Evolutionary conservation across 2,113 vertebrate genomes (phyloP).

Genomic region (Perca schrenkii): DNA sequence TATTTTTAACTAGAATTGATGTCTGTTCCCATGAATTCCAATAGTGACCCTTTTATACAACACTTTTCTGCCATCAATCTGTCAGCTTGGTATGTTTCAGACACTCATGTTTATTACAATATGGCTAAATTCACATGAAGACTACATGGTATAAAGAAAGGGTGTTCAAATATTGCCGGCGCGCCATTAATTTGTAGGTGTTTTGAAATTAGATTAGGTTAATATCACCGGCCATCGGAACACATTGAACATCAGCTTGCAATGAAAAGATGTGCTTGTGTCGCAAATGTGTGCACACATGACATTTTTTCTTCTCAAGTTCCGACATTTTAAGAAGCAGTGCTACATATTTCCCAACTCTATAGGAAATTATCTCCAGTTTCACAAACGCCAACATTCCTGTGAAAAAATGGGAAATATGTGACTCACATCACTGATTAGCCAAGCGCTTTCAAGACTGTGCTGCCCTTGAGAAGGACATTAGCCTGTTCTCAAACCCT

Average conservation of each 20-base stretch:
- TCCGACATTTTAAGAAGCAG: background rate
- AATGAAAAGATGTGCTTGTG: background rate
- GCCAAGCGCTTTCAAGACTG: background rate
- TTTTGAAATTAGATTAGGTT: background rate
- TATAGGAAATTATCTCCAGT: background rate
- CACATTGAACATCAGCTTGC: background rate
- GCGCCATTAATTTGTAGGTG: background rate
- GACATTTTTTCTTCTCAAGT: background rate
- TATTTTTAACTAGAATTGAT: background rate
- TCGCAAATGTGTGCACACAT: background rate
- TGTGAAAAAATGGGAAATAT: background rate
- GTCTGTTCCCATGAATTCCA: background rate
- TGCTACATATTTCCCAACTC: background rate
- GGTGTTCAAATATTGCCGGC: background rate
- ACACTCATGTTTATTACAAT: background rate
- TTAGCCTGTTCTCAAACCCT: background rate
- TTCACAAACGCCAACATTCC: background rate
- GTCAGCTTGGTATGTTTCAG: too few relatives aligned
- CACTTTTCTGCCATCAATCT: background rate
- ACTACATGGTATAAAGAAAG: background rate
- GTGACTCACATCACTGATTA: background rate
- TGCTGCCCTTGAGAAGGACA: background rate
- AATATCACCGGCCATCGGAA: background rate
- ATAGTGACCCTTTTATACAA: background rate
- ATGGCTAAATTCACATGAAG: background rate